Evolutionary conservation across 2,113 vertebrate genomes (phyloP).

Genomic region (Phoenicopterus ruber): DNA sequence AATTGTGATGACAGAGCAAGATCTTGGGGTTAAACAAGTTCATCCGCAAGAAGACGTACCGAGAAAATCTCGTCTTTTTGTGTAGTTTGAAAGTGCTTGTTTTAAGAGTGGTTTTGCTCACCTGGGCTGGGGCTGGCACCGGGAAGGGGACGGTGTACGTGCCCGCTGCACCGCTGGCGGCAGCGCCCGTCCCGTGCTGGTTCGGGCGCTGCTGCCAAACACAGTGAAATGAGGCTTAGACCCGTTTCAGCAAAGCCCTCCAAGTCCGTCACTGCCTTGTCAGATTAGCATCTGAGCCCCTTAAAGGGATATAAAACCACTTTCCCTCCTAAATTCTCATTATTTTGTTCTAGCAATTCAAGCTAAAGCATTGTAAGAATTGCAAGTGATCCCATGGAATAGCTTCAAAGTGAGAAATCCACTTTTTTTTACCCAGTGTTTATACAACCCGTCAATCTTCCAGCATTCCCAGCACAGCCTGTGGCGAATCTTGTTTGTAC

Average conservation of each 20-base stretch:
- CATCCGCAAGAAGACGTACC: background rate
- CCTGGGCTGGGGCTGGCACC: background rate
- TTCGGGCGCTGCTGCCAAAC: background rate
- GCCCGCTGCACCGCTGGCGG: rapidly evolving
- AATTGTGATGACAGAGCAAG: background rate
- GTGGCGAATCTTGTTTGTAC: background rate
- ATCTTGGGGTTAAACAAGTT: background rate
- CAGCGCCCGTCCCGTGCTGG: background rate
- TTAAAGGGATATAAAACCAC: background rate
- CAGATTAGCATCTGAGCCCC: background rate
- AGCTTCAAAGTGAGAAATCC: background rate
- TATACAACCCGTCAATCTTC: background rate
- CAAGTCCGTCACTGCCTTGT: background rate
- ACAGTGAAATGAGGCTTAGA: background rate
- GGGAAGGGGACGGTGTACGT: background rate
- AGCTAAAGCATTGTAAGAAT: background rate
- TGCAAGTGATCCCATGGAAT: background rate
- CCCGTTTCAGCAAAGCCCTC: background rate
- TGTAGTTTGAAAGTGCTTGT: background rate
- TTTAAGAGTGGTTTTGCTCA: background rate
- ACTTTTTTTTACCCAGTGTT: background rate
- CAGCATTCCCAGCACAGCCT: background rate
- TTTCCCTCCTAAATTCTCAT: background rate
- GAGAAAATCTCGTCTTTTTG: background rate
- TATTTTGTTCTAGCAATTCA: background rate